Percentiles rank a stretch among this genome's conserved stretches.
Evolutionary conservation across 2,113 vertebrate genomes (phyloP).

Genomic region (Actenoides lindsayi): DNA sequence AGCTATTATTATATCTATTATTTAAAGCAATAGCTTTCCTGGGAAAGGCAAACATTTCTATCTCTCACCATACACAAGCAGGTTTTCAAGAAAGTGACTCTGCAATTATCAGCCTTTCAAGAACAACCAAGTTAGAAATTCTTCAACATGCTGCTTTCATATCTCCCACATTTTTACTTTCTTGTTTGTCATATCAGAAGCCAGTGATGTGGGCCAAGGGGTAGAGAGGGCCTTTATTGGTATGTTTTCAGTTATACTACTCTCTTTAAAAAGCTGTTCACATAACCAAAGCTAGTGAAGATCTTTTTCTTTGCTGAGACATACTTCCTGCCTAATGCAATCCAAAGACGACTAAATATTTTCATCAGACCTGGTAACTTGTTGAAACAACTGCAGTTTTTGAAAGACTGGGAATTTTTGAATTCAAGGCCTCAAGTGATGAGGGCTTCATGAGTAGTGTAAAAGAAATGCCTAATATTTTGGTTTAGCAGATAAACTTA

Average conservation of each 20-base stretch:
- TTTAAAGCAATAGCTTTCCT: slow-evolving; percentile 8
- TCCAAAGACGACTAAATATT: background rate
- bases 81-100: background rate
- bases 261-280: slow-evolving; percentile 6
- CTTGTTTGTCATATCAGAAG: background rate
- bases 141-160: background rate
- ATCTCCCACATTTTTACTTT: background rate
- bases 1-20: background rate
- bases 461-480: background rate
- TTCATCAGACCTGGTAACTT: background rate
- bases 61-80: background rate
- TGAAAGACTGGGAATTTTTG: background rate
- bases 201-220: background rate
- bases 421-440: background rate
- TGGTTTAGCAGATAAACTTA: background rate
- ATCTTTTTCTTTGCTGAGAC: background rate
- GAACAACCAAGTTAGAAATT: background rate
- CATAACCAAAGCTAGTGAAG: background rate
- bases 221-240: background rate
- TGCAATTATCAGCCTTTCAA: background rate
- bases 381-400: background rate
- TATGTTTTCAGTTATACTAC: background rate
- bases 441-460: background rate
- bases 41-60: slow-evolving; percentile 46
- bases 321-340: background rate